Evolutionary conservation across 2,888 invertebrate genomes (phyloP).

Genomic region (Scaptodrosophila latifasciaeformis): DNA sequence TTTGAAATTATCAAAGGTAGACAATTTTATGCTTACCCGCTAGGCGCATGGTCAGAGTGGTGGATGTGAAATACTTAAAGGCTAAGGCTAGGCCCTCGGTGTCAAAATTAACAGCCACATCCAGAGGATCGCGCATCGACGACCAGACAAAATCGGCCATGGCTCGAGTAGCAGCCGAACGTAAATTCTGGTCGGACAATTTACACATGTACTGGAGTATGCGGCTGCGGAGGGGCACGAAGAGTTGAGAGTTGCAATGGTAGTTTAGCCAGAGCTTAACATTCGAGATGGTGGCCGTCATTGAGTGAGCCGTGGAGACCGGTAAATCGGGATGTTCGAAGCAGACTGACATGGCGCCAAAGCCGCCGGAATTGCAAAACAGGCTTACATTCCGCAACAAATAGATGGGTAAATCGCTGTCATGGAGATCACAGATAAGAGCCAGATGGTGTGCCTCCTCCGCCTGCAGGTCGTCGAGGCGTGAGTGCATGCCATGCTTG

Average conservation of each 20-base stretch:
- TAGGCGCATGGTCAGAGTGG: slow-evolving; percentile 93
- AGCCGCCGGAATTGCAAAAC: slow-evolving; percentile 93
- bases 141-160: slow-evolving; percentile 99
- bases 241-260: slow-evolving; percentile 89
- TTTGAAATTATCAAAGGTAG: not conserved
- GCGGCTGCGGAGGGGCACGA: slow-evolving; percentile 89
- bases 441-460: slow-evolving; percentile 82
- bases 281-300: slow-evolving; percentile 93
- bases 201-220: slow-evolving; percentile 95
- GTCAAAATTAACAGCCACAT: slow-evolving; percentile 90
- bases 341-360: slow-evolving; percentile 89
- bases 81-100: slow-evolving; percentile 92
- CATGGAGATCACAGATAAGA: slow-evolving; percentile 89
- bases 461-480: slow-evolving; percentile 87
- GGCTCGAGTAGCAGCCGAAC: slow-evolving; percentile 90
- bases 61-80: slow-evolving; percentile 97
- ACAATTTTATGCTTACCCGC: slow-evolving; percentile 78
- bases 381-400: slow-evolving; percentile 93
- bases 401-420: slow-evolving; percentile 94
- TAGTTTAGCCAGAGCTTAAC: slow-evolving; percentile 95
- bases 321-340: slow-evolving; percentile 89
- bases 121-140: slow-evolving; percentile 92
- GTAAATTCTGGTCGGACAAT: slow-evolving; percentile 91
- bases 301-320: slow-evolving; percentile 91
- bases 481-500: slow-evolving; percentile 87